Evolutionary conservation across 2,113 vertebrate species (phyloP).

Genomic region (Lepus europaeus): DNA sequence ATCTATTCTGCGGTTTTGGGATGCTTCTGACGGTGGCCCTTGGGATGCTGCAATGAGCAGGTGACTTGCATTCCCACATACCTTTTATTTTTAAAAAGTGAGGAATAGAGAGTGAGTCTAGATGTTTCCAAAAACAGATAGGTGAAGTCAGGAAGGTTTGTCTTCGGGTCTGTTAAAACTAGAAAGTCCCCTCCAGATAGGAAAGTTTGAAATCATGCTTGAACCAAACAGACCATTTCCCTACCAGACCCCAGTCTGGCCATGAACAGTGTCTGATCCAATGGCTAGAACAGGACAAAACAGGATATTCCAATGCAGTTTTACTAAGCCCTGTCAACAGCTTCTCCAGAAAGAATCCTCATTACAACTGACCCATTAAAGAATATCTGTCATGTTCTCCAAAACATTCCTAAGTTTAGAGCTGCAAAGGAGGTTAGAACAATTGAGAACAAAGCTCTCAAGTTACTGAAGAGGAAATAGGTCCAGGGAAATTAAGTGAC

Average conservation of each 20-base stretch:
- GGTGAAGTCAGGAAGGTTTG: not conserved
- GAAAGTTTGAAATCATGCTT: not conserved
- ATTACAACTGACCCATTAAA: constrained; percentile 68
- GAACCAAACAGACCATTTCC: not conserved
- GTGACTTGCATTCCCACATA: not conserved
- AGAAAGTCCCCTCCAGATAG: constrained; percentile 19
- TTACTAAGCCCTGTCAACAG: not conserved
- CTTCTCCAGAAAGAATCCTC: constrained; percentile 41
- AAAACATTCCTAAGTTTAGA: constrained; percentile 71
- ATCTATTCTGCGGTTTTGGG: not conserved
- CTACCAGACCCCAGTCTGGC: not conserved
- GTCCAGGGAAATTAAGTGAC: constrained; percentile 59
- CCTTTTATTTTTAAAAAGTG: not conserved
- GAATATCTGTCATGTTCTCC: constrained; percentile 47
- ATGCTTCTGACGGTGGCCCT: not conserved
- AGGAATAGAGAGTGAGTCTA: not conserved
- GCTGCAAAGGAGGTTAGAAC: constrained; percentile 61
- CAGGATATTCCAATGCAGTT: not conserved
- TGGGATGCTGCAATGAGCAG: not conserved
- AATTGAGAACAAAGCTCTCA: constrained; percentile 69
- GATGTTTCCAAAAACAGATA: constrained; percentile 35
- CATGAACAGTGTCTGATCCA: not conserved
- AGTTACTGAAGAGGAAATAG: constrained; percentile 64
- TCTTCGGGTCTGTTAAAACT: constrained; percentile 11
- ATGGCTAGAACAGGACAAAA: not conserved